Conservation (phyloP, 2,888 invertebrate genomes). For the Embidobia sp. region DNA sequence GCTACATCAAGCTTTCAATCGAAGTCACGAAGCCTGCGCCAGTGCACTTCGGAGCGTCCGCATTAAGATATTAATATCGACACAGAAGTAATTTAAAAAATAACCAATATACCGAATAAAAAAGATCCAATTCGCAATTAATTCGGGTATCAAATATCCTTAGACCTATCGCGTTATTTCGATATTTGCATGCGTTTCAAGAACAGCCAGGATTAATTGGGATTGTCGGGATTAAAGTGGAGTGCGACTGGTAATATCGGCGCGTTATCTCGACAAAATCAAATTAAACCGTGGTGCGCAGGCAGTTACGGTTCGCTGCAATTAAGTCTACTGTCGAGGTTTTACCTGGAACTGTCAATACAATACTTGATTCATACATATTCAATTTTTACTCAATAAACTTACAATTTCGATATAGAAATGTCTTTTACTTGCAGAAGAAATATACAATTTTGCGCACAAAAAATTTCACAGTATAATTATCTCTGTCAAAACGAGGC, state of each 20-base stretch:
- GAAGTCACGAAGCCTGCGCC: slow-evolving; percentile 33
- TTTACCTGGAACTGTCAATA: slow-evolving; percentile 52
- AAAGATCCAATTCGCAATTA: background rate
- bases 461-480: no score
- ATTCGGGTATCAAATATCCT: slow-evolving; percentile 8
- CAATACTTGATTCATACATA: slow-evolving; percentile 45
- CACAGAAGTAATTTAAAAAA: slow-evolving; percentile 7
- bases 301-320: slow-evolving; percentile 39
- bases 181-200: slow-evolving; percentile 52
- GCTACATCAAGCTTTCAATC: slow-evolving; percentile 39
- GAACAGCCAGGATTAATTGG: slow-evolving; percentile 54
- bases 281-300: slow-evolving; percentile 53
- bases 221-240: slow-evolving; percentile 58
- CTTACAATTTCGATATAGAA: slow-evolving; percentile 1
- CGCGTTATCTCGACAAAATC: slow-evolving; percentile 60
- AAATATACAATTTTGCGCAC: no score
- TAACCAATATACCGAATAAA: background rate
- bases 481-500: no score
- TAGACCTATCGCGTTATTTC: slow-evolving; percentile 26
- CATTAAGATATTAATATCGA: slow-evolving; percentile 48
- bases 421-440: background rate
- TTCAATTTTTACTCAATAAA: slow-evolving; percentile 32
- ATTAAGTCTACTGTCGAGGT: slow-evolving; percentile 44
- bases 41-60: slow-evolving; percentile 30
- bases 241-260: slow-evolving; percentile 49